Percentiles rank a stretch among this genome's conserved stretches.
Conservation (phyloP, 2,888 invertebrate genomes). For the Oligia strigilis region DNA sequence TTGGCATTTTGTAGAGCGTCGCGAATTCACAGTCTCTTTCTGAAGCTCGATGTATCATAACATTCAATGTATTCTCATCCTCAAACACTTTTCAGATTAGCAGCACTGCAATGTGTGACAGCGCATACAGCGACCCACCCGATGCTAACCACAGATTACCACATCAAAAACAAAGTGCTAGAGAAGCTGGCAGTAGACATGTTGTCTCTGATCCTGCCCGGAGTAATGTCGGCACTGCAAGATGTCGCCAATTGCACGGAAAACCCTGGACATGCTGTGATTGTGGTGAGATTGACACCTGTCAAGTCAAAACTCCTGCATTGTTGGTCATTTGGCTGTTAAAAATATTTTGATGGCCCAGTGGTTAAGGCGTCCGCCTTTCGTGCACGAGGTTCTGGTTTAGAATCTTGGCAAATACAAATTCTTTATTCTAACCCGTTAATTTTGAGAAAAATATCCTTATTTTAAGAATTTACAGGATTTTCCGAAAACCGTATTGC, state of each 20-base stretch:
- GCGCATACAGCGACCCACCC: conserved; percentile 91
- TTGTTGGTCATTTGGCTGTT: neutral
- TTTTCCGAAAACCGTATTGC: too few relatives aligned
- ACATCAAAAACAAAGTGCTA: conserved; percentile 83
- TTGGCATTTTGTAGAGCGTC: neutral
- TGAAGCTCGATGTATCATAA: neutral
- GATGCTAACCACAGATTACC: conserved; percentile 81
- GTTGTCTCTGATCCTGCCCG: conserved; percentile 92
- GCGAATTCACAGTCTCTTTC: neutral
- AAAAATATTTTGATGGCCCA: neutral
- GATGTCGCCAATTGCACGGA: conserved; percentile 90
- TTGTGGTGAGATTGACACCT: conserved; percentile 83
- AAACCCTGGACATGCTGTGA: conserved; percentile 91
- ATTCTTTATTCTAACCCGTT: neutral
- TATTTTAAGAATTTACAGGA: too few relatives aligned
- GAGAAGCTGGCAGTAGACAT: conserved; percentile 89
- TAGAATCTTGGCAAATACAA: neutral
- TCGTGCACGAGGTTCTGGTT: neutral
- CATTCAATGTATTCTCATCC: neutral
- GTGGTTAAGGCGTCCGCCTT: neutral
- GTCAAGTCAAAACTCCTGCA: neutral
- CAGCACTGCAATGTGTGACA: conserved; percentile 90
- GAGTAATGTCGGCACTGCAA: conserved; percentile 90
- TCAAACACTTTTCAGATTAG: conserved; percentile 71
- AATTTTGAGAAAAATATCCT: too few relatives aligned